Base-by-base conservation (phyloP, 2,888 invertebrate genomes). In the Lasioglossum marginatum region DNA sequence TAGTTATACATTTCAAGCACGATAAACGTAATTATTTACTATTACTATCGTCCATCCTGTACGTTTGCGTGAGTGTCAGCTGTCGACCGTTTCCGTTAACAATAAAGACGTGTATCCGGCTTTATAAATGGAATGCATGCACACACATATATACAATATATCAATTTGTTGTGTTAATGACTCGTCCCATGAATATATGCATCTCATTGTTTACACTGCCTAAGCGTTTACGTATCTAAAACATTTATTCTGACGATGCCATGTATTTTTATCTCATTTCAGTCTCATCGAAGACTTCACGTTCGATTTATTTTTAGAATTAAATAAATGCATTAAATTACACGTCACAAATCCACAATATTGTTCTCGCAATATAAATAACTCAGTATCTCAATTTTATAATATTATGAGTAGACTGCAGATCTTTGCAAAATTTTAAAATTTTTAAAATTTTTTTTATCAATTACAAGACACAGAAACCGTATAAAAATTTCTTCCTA, bases 31-130 rank as follows among this genome's bases (percentile, higher is more conserved):
- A 83, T 83, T 83, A 84, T 82, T 82, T 84, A 84, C 83, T 84
- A 84, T 84, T 82, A 74, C 73, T 57, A 40, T 57, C 83, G 72
- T 60, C 77, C 37, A 77, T 82, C 77, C 83, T 77, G 73, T 82
- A 70, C 83, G 68, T 40, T 37, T 77, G 83, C 37, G 68, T 48
- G 74, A 82, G 83, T 77, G 83, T 82, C 37, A 82, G 77, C 77
- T 77, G 83, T 82, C 83, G 77, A 37, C 83, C 57, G 72, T 77
- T 84, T 84, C 83, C 83, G 83, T 82, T 83, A 82, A 84, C 83
- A 84, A 82, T 84, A 84, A 82, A 84, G 77, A 84, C 77, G 60
- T 73, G 73, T 74, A 68, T 82, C 83, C 83, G 83, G 77, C 37
- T 82, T 78, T 48, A 31, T n/a, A 45, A 82, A 73, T 77, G 83